Base-by-base conservation (phyloP, 2,113 vertebrate species). In the Antechinus stuartii region DNA sequence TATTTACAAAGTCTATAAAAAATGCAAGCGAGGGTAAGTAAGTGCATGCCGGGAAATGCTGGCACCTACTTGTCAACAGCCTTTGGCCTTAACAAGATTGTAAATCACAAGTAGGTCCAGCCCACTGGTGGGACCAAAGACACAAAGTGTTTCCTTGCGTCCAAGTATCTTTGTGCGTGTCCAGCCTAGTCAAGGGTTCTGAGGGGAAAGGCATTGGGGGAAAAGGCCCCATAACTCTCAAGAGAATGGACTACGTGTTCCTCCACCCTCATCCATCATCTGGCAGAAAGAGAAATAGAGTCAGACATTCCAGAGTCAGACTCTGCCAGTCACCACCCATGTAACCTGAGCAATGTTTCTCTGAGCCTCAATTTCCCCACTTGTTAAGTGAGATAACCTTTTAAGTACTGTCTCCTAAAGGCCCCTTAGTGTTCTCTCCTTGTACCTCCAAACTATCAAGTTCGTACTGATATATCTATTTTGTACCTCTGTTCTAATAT, bases 1-100 rank as follows among this genome's bases (percentile, higher is more conserved):
- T 98, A 99, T 99, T 97, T 99, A 99, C 97, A 99, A 99, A 99
- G 99, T 99, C 98, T 99, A 99, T 99, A 99, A 99, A 98, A 99
- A 99, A 96, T 99, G 99, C 99, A 99, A 99, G 98, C 98, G 99
- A 98, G 99, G 99, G 99, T 99, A 98, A 99, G 99, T 97, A 42
- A 42, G 6, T 23, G n/a, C 19, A 84, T 42, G 5, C n/a, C 0
- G n/a, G n/a, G 68, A 42, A 84, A 42, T 42, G 16, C 19, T 84
- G 68, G 68, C 68, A 84, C 16, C 19, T 2, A 42, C 19, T 42
- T 84, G 68, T 84, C 35, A 23, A 84, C 7, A 23, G n/a, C 19
- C 68, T 84, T 23, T 84, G 16, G 19, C 46, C 61, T 95, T 53
- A 89, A 91, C 93, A 91, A 93, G 94, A 55, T 90, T 94, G n/a